These are phyloP conservation scores for Rhinella marina DNA, from an alignment of 2,797 vertebrate genomes.

Conservation along the genomic window DNA sequence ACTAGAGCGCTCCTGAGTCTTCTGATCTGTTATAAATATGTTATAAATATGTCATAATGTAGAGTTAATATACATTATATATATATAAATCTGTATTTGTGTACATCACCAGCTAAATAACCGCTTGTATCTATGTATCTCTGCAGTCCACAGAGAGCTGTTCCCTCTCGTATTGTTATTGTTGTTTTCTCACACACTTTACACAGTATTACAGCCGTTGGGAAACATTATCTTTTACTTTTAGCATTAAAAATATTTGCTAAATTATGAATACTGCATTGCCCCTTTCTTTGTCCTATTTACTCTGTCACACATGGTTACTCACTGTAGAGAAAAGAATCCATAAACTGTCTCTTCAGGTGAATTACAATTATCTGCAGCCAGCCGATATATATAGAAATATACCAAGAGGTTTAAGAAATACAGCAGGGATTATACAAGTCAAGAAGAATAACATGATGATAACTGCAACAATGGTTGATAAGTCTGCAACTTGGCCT, in stretches of 20 bases:
- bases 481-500: not conserved
- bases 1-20: not conserved
- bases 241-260: not conserved
- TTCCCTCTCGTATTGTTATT: not conserved
- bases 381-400: not conserved
- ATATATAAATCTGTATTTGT: not conserved
- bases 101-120: not conserved
- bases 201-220: not conserved
- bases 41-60: not conserved
- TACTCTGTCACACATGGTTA: not conserved
- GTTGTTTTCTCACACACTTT: not conserved
- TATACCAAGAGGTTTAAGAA: not conserved
- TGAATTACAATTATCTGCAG: conserved; percentile 1
- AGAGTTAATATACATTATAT: not conserved
- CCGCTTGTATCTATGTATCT: not conserved
- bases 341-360: not conserved
- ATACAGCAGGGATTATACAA: not conserved
- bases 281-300: conserved; percentile 2
- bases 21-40: not conserved
- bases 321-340: not conserved
- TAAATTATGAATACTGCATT: not conserved
- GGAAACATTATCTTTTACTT: not conserved
- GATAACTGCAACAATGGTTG: not conserved
- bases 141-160: not conserved
- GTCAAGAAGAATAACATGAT: not conserved